Percentiles rank a stretch among this genome's conserved stretches.
These are phyloP conservation scores for Nyctereutes procyonoides DNA, from an alignment of 2,113 vertebrate species.

Conservation along the genomic window DNA sequence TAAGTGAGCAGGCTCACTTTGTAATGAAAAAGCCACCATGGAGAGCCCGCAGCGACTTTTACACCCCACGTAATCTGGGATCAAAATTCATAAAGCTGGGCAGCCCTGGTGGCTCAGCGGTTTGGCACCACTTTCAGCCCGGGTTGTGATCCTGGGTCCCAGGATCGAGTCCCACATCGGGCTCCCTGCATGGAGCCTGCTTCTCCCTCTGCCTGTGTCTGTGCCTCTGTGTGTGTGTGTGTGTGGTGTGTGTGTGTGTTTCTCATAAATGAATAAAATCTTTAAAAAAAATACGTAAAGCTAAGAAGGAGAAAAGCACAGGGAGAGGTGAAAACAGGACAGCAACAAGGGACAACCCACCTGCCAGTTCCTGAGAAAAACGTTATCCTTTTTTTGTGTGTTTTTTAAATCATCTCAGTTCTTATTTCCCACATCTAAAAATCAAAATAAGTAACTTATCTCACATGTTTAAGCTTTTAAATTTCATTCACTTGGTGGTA, in stretches of 20 bases:
- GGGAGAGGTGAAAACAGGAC: neutral
- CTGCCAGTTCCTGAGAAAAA: neutral
- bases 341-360: neutral
- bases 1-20: neutral
- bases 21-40: rapidly evolving
- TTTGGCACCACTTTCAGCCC: too few species aligned
- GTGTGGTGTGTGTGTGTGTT: too few species aligned
- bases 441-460: neutral
- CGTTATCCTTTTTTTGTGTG: neutral
- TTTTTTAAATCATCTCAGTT: neutral
- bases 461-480: neutral
- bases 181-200: too few species aligned
- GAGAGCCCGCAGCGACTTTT: neutral
- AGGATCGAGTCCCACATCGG: too few species aligned
- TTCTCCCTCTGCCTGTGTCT: too few species aligned
- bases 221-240: too few species aligned
- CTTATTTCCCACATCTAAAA: conserved; percentile 43
- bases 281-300: neutral
- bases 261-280: too few species aligned
- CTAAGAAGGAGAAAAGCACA: neutral
- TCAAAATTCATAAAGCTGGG: neutral
- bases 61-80: neutral
- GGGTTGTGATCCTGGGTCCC: too few species aligned
- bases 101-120: too few species aligned
- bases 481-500: neutral